phyloP scores from a whole-genome alignment of 2,113 vertebrate species.

The Rattus rattus region DNA sequence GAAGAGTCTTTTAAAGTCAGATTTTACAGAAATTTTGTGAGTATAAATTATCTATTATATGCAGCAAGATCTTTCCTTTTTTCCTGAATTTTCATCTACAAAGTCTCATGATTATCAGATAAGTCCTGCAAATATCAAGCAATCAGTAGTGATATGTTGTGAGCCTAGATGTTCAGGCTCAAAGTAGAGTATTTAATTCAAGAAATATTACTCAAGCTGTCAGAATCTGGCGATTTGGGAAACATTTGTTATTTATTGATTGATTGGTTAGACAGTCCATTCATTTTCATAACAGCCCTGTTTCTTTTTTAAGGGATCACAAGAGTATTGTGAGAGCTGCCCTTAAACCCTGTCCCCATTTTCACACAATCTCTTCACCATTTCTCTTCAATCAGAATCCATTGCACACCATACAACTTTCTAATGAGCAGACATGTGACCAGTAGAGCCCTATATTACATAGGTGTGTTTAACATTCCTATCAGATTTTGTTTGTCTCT shows the following conservation, averaged over 20 bases:
- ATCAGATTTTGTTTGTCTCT: background rate
- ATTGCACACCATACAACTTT: background rate
- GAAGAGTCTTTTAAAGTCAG: background rate
- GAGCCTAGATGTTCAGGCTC: background rate
- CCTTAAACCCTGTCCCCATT: background rate
- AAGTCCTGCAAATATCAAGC: no score
- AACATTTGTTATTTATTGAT: background rate
- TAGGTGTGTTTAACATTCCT: background rate
- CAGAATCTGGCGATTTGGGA: background rate
- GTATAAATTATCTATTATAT: background rate
- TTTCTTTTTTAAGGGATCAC: constrained; percentile 19
- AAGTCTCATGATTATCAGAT: background rate
- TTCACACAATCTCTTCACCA: background rate
- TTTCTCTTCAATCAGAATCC: background rate
- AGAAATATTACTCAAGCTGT: background rate
- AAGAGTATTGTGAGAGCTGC: background rate
- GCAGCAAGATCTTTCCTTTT: background rate
- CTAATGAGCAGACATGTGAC: background rate
- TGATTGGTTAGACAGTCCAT: background rate
- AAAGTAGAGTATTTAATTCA: background rate
- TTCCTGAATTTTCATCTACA: background rate
- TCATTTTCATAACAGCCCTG: background rate
- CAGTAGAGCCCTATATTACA: background rate
- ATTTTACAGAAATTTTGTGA: background rate
- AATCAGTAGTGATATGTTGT: background rate